Evolutionary conservation across 2,888 invertebrate genomes (phyloP), one percentile per base, ranked within the genome.

Genomic region (Eristalinus sepulchralis): DNA sequence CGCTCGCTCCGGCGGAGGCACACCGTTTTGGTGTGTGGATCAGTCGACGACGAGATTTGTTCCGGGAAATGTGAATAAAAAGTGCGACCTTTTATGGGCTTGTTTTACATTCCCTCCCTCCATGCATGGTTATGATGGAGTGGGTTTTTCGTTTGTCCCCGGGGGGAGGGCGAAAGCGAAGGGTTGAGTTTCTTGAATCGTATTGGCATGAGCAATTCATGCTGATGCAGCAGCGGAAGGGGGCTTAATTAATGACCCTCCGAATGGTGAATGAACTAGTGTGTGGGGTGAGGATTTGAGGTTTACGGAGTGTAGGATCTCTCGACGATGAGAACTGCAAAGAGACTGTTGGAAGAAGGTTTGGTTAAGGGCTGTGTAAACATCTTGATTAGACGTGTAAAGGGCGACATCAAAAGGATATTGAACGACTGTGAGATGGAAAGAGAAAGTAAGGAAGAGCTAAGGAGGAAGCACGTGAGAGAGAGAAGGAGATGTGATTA

Each of bases 1-100:
- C 34, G 1, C 34, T 9, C 34, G 10, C 10, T 34, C 34, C 34
- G 31, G 31, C 2, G 31, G 39, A 0, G 13, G 36, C 39, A 39
- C n/a, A 17, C 47, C 17, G 8, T 17, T 47, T 47, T 47, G 47
- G 47, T 47, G n/a, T 17, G 47, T 47, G 47, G 17, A 47, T n/a
- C 47, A 47, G 47, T 17, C 47, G 47, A 47, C 47, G 47, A 47
- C 47, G 17, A 47, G 47, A 47, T 47, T 47, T 47, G 27, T 57
- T 75, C 64, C 64, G 64, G 59, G 62, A 75, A 24, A 20, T 64
- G 20, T 63, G 63, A 34, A 73, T 55, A 33, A 63, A 62, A 55
- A 10, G 24, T 31, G 36, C 55, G 34, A 73, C 53, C 33, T 63
- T 63, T 55, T 53, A 68, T 47, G 57, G 53, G 17, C 17, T n/a